Conservation (phyloP, 1,140 invertebrate genomes). For the Aphelenchoides avenae region DNA sequence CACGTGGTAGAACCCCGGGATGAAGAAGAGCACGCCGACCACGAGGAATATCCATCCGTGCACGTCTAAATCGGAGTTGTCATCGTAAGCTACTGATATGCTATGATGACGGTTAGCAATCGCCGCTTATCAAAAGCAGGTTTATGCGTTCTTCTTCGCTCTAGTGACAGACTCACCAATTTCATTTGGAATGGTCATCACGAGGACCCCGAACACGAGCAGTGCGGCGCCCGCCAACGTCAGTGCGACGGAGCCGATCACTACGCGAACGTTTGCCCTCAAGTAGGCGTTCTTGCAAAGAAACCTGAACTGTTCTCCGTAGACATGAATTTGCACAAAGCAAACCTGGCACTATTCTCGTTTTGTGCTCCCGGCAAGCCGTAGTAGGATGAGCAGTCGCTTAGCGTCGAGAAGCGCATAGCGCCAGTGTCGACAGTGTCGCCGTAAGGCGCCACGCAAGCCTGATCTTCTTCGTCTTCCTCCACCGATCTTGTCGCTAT, state of each 20-base stretch:
- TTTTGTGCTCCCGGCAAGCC: constrained; percentile 25
- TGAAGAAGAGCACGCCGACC: constrained; percentile 46
- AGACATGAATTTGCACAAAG: constrained; percentile 3
- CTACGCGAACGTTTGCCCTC: constrained; percentile 40
- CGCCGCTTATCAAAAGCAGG: too few species aligned
- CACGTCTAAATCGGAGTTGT: constrained; percentile 39
- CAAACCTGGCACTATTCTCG: constrained; percentile 29
- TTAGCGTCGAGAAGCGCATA: constrained; percentile 35
- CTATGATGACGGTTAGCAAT: neutral
- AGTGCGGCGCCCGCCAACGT: constrained; percentile 34
- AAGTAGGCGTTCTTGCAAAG: constrained; percentile 37
- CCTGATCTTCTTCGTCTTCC: constrained; percentile 8
- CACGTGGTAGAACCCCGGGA: constrained; percentile 48
- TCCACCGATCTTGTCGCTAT: neutral
- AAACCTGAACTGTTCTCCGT: constrained; percentile 20
- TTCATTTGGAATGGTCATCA: constrained; percentile 44
- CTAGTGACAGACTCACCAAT: constrained; percentile 35
- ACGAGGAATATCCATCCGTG: constrained; percentile 50
- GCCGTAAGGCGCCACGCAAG: constrained; percentile 7
- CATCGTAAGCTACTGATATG: neutral
- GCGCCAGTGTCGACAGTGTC: constrained; percentile 12
- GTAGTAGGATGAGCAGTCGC: constrained; percentile 34
- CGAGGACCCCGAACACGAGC: constrained; percentile 33
- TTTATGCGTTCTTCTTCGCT: neutral
- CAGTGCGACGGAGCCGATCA: constrained; percentile 40